Percentiles rank a stretch among this genome's conserved stretches.
Evolutionary conservation across 2,113 vertebrate species (phyloP).

Genomic region (Phalacrocorax aristotelis): DNA sequence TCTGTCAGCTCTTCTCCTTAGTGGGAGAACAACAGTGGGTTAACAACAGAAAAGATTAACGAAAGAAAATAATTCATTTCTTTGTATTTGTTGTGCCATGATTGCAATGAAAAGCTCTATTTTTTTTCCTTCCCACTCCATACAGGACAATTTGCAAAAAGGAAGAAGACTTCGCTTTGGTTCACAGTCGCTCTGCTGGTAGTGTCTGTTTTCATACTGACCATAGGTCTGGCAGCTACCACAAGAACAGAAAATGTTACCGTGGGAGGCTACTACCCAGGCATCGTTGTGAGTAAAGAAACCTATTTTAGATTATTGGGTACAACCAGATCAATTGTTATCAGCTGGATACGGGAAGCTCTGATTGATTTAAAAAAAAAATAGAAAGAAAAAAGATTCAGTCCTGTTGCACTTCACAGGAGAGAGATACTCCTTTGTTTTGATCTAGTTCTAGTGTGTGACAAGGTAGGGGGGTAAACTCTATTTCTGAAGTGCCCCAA

Average conservation of each 20-base stretch:
- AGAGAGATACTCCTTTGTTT: neutral
- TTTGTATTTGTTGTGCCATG: neutral
- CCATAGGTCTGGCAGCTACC: slow-evolving; percentile 85
- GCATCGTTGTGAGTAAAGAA: slow-evolving; percentile 88
- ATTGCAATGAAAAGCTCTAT: neutral
- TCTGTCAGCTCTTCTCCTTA: neutral
- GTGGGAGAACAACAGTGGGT: neutral
- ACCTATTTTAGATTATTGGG: neutral
- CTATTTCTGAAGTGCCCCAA: neutral
- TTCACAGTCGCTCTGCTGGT: slow-evolving; percentile 81
- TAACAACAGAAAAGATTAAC: neutral
- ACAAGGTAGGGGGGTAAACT: neutral
- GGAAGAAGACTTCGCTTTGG: slow-evolving; percentile 85
- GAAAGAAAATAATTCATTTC: neutral
- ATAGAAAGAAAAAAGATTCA: neutral
- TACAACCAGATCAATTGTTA: neutral
- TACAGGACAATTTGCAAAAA: slow-evolving; percentile 80
- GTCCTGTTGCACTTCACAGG: neutral
- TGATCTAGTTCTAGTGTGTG: neutral
- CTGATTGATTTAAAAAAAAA: neutral
- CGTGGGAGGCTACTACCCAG: slow-evolving; percentile 91
- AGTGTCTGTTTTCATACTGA: slow-evolving; percentile 83
- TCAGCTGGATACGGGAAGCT: neutral
- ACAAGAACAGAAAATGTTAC: slow-evolving; percentile 90
- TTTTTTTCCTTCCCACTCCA: neutral